A percentile compares a stretch with the other conserved stretches of the same genome.
Evolutionary conservation across 1,140 invertebrate genomes (phyloP).

Genomic region (Pogonognathellus flavescens): DNA sequence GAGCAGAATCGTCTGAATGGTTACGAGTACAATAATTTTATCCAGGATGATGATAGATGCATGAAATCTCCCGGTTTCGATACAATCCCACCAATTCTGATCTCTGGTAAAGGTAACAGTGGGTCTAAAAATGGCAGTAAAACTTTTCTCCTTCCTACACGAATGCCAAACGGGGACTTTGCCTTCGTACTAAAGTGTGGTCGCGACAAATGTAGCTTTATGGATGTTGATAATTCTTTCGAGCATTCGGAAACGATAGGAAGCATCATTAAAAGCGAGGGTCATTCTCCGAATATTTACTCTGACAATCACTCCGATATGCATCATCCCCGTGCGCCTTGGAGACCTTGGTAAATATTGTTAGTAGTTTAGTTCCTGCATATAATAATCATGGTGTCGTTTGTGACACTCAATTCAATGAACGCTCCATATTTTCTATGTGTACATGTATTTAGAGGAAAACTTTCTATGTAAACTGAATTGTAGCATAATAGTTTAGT

Average conservation of each 20-base stretch:
- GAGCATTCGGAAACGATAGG: background rate
- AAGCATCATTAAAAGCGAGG: constrained; percentile 31
- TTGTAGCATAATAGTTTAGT: too few species aligned
- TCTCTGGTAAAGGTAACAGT: background rate
- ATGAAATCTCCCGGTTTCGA: constrained; percentile 41
- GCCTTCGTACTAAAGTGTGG: constrained; percentile 62
- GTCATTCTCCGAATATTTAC: constrained; percentile 25
- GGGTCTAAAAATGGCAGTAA: background rate
- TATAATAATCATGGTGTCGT: too few species aligned
- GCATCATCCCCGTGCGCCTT: constrained; percentile 21
- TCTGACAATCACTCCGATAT: constrained; percentile 47
- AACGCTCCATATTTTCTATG: too few species aligned
- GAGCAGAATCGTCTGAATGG: background rate
- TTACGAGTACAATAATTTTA: background rate
- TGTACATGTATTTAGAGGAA: too few species aligned
- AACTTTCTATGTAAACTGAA: too few species aligned
- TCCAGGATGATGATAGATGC: background rate
- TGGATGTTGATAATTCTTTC: constrained; percentile 14
- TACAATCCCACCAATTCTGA: constrained; percentile 1
- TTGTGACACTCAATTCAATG: too few species aligned
- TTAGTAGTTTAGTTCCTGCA: too few species aligned
- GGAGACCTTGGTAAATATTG: constrained; percentile 58
- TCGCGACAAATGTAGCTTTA: constrained; percentile 10
- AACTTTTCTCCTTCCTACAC: constrained; percentile 59
- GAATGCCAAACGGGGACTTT: constrained; percentile 64